Conservation (phyloP, 2,797 vertebrate species). For the Aythya fuligula region DNA sequence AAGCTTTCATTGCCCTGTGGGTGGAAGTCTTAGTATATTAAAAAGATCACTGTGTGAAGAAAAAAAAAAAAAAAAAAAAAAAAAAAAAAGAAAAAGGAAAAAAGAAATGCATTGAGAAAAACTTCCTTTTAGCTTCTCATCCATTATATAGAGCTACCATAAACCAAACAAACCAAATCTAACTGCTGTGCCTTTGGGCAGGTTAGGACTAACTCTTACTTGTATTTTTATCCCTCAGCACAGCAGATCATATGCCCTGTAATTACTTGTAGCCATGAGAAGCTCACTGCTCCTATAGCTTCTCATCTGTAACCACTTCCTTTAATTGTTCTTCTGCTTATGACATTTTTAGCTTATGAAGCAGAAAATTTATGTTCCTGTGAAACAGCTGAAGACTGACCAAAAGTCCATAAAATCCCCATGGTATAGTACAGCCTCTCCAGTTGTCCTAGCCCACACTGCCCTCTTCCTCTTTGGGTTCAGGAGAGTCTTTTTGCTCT, state of each 20-base stretch:
- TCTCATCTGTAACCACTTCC: not conserved
- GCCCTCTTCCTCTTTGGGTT: not conserved
- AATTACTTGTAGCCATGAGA: not conserved
- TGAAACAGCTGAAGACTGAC: not conserved
- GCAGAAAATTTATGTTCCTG: not conserved
- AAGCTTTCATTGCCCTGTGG: conserved; percentile 20
- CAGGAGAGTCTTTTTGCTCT: not conserved
- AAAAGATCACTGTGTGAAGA: not conserved
- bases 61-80: not conserved
- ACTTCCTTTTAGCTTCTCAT: not conserved
- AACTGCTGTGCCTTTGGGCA: not conserved
- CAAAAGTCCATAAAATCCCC: not conserved
- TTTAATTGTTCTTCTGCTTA: not conserved
- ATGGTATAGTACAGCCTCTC: not conserved
- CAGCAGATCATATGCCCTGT: not conserved
- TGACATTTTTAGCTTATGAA: not conserved
- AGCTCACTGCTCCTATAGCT: not conserved
- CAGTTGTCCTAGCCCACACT: accelerated
- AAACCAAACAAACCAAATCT: not conserved
- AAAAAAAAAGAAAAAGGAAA: not conserved
- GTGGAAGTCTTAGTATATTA: conserved; percentile 22
- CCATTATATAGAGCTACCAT: not conserved
- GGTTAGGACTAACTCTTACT: not conserved
- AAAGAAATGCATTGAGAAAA: not conserved
- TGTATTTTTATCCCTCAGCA: not conserved